Evolutionary conservation across 1,140 invertebrate genomes (phyloP), one percentile per base, ranked within the genome.

Genomic region (Aradophagus sp.): DNA sequence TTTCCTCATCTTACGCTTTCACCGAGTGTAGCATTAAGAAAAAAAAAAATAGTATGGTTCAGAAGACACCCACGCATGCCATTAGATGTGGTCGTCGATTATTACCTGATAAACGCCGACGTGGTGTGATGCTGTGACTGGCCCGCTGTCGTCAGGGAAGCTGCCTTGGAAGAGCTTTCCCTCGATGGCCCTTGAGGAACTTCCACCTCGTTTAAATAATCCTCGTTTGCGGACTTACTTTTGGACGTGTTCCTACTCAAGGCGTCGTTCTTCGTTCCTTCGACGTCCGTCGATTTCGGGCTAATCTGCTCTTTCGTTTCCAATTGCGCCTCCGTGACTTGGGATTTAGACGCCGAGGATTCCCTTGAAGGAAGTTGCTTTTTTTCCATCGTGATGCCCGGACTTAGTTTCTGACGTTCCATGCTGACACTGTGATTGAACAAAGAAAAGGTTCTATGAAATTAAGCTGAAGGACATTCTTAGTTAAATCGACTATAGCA

Each of bases 21-120:
- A n/a, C n/a, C n/a, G n/a, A n/a, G n/a, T n/a, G n/a, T n/a, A n/a
- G n/a, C n/a, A n/a, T n/a, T n/a, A n/a, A n/a, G n/a, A n/a, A n/a
- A n/a, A n/a, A n/a, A n/a, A n/a, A n/a, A n/a, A n/a, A n/a, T n/a
- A n/a, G n/a, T n/a, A n/a, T n/a, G n/a, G n/a, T n/a, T n/a, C n/a
- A n/a, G n/a, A 32, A 32, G n/a, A 12, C n/a, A 13, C 31, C 11
- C 4, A 8, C 32, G 12, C 8, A 14, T 14, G 2, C 12, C 3
- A 42, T 27, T 10, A 45, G 23, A 19, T 5, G 2, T 2, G 1
- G n/a, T 5, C 8, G 20, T 14, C 2, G 34, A 39, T 50, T 15
- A 16, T 63, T 66, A 83, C 81, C 80, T 84, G 47, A 84, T 84
- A 47, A 81, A 84, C 13, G 80, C 76, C 7, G 73, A 56, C 13